These are phyloP conservation scores for Esperia sulphurella DNA, from an alignment of 2,888 invertebrate species.

Conservation along the genomic window DNA sequence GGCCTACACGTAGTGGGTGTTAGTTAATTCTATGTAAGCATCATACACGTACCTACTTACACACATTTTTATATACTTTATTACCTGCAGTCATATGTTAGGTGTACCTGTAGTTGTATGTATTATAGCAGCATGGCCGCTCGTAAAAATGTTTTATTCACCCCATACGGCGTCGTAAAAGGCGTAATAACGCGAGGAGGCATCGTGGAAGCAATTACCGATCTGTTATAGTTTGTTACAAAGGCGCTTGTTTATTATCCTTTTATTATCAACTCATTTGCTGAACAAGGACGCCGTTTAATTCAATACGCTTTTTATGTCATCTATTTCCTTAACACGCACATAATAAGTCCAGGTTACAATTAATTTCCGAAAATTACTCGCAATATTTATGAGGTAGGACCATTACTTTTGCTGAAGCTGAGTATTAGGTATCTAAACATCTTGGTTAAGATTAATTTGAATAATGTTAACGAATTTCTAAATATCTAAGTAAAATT, in stretches of 20 bases:
- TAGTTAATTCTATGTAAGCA: background rate
- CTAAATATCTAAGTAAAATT: too few relatives aligned
- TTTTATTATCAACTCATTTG: conserved; percentile 78
- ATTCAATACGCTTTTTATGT: conserved; percentile 61
- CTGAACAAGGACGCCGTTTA: conserved; percentile 70
- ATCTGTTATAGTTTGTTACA: conserved; percentile 80
- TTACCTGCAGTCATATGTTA: conserved; percentile 44
- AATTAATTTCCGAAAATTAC: conserved; percentile 21
- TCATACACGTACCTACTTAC: background rate
- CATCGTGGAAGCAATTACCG: conserved; percentile 79
- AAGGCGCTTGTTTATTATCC: conserved; percentile 77
- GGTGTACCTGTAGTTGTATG: conserved; percentile 33
- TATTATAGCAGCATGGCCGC: conserved; percentile 75
- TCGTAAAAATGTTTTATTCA: conserved; percentile 80
- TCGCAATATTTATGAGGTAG: background rate
- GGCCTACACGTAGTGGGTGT: too few relatives aligned
- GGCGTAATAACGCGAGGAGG: conserved; percentile 78
- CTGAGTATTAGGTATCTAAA: too few relatives aligned
- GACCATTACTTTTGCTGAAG: too few relatives aligned
- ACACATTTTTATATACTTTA: conserved; percentile 38
- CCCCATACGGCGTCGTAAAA: conserved; percentile 79
- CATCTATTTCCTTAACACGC: conserved; percentile 22
- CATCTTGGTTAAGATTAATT: too few relatives aligned
- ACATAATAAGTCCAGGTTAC: conserved; percentile 18
- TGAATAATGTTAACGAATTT: too few relatives aligned